A percentile compares a stretch with the other conserved stretches of the same genome.
phyloP scores from a whole-genome alignment of 64 coral and sea anemone species.

The Platygyra sinensis region DNA sequence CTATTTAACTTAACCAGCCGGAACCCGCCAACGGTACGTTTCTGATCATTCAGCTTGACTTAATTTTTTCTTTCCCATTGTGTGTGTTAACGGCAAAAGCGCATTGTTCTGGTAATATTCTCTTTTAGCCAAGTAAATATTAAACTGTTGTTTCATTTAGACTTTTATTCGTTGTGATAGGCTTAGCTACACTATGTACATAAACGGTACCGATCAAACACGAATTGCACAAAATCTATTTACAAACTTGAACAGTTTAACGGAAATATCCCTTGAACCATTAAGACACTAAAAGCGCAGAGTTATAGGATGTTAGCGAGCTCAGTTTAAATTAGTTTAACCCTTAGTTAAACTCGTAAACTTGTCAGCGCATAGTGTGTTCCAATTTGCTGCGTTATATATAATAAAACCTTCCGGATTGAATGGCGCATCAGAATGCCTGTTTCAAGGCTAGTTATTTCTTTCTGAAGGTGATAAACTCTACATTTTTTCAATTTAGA shows the following conservation, averaged over 20 bases:
- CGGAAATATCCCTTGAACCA: conserved; percentile 18
- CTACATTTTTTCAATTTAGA: neutral
- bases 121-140: conserved; percentile 25
- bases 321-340: conserved; percentile 4
- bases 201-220: neutral
- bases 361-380: neutral
- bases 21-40: neutral
- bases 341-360: conserved; percentile 9
- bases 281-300: conserved; percentile 16
- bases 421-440: neutral
- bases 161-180: neutral
- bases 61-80: conserved; percentile 3
- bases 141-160: conserved; percentile 18
- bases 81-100: conserved; percentile 9
- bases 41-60: neutral
- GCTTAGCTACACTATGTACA: neutral
- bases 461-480: neutral
- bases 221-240: conserved; percentile 47
- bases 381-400: neutral
- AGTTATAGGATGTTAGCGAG: neutral
- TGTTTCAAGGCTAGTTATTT: neutral
- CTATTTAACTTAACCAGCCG: conserved; percentile 2
- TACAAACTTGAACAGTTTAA: conserved; percentile 33
- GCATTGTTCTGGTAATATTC: conserved; percentile 31
- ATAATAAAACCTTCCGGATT: neutral